Conservation (phyloP, 2,797 vertebrate genomes). For the Otus scops region DNA sequence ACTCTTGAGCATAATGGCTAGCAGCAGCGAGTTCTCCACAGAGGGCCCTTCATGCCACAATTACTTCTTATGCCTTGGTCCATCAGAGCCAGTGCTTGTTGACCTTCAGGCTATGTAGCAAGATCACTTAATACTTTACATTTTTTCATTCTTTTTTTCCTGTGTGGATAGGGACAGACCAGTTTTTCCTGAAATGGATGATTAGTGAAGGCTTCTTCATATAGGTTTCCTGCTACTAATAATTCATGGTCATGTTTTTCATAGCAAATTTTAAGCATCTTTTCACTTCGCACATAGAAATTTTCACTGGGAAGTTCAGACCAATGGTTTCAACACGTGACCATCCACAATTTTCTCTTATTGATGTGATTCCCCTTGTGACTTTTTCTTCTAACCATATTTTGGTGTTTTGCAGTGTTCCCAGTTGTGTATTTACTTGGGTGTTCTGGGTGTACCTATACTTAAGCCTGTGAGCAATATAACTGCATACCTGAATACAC, state of each 20-base stretch:
- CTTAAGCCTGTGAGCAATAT: neutral
- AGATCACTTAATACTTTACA: neutral
- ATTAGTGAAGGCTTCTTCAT: neutral
- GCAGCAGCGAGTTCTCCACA: accelerated
- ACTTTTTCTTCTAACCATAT: neutral
- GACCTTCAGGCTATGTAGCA: neutral
- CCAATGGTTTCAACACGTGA: neutral
- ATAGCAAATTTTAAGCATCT: neutral
- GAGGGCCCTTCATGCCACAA: neutral
- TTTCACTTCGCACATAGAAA: neutral
- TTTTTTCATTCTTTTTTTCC: neutral
- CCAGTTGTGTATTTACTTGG: neutral
- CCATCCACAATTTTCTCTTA: neutral
- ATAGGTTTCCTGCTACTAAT: neutral
- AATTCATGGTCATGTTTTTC: neutral
- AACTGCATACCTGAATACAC: neutral
- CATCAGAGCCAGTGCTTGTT: neutral
- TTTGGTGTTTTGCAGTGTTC: neutral
- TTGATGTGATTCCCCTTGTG: neutral
- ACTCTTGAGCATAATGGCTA: neutral
- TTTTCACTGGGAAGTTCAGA: neutral
- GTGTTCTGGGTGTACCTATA: neutral
- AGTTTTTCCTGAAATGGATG: neutral
- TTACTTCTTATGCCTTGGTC: neutral
- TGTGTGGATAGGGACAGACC: no score